Conservation (phyloP, 2,888 invertebrate species). For the Coleophora flavipennella region DNA sequence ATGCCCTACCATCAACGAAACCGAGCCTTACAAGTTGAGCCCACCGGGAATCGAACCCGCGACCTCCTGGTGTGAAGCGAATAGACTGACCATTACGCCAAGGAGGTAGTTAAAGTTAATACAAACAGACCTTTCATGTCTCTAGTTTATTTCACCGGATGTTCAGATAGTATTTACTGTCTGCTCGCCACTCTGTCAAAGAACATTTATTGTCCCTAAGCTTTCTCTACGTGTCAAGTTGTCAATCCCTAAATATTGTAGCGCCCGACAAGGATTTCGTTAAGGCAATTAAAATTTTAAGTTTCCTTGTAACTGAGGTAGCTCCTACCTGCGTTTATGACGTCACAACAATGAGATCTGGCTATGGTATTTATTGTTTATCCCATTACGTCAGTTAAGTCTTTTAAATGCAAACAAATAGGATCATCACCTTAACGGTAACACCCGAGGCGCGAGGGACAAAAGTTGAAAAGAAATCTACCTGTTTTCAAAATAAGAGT, state of each 20-base stretch:
- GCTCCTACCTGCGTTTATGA: conserved; percentile 61
- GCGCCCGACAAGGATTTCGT: conserved; percentile 29
- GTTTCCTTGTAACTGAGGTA: conserved; percentile 56
- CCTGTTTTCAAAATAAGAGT: conserved; percentile 29
- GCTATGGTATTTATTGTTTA: conserved; percentile 41
- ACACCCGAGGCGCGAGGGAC: conserved; percentile 31
- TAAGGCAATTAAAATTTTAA: conserved; percentile 47
- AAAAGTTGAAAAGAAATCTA: conserved; percentile 34
- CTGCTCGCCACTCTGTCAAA: neutral
- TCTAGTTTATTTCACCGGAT: conserved; percentile 9
- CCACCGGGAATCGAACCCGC: too few relatives aligned
- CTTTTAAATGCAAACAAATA: conserved; percentile 39
- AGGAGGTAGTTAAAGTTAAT: neutral
- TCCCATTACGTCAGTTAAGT: conserved; percentile 60
- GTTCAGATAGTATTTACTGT: conserved; percentile 9
- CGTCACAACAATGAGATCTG: conserved; percentile 37
- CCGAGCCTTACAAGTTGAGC: too few relatives aligned
- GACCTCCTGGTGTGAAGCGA: too few relatives aligned
- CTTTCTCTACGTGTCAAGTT: neutral
- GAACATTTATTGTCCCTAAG: neutral
- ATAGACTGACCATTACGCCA: too few relatives aligned
- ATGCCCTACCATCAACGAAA: too few relatives aligned
- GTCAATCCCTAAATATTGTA: conserved; percentile 21
- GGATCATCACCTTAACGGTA: conserved; percentile 62
- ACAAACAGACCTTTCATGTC: conserved; percentile 2